Evolutionary conservation across 2,888 invertebrate genomes (phyloP).

Genomic region (Drosophila yooni): DNA sequence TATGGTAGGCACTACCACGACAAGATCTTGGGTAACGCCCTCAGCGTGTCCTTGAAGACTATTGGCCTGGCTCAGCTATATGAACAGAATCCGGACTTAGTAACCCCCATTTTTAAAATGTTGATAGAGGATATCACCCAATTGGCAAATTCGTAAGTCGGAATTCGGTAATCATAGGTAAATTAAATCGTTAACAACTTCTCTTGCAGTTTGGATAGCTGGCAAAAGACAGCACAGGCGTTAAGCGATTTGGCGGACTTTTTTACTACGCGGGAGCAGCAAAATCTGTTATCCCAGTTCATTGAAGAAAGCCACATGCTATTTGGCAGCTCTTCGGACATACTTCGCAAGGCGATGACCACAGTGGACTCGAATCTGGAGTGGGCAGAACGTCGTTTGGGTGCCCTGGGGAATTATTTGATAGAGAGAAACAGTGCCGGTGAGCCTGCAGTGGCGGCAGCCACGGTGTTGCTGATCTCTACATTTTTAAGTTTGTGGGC

Average conservation of each 20-base stretch:
- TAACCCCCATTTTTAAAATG: conserved; percentile 66
- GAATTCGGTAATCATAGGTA: neutral
- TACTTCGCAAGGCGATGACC: conserved; percentile 59
- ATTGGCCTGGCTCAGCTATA: conserved; percentile 85
- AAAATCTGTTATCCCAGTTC: conserved; percentile 57
- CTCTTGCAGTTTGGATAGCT: conserved; percentile 66
- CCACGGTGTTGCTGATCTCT: conserved; percentile 1
- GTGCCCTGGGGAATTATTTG: conserved; percentile 58
- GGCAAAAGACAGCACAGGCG: conserved; percentile 65
- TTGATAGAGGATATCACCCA: conserved; percentile 51
- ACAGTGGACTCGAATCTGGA: conserved; percentile 72
- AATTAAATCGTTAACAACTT: neutral
- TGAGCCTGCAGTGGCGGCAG: conserved; percentile 8
- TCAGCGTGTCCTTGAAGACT: conserved; percentile 56
- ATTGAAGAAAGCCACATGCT: conserved; percentile 38
- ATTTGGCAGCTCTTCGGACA: conserved; percentile 59
- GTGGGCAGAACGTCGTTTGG: conserved; percentile 75
- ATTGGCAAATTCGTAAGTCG: conserved; percentile 70
- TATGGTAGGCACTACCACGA: conserved; percentile 85
- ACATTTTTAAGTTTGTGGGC: conserved; percentile 5
- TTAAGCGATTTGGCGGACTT: conserved; percentile 65
- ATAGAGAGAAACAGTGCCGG: conserved; percentile 45
- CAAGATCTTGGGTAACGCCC: conserved; percentile 84
- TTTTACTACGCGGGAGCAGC: conserved; percentile 70
- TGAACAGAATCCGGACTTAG: conserved; percentile 85